Evolutionary conservation across 2,888 invertebrate species (phyloP).

Genomic region (Cephus pygmeus): DNA sequence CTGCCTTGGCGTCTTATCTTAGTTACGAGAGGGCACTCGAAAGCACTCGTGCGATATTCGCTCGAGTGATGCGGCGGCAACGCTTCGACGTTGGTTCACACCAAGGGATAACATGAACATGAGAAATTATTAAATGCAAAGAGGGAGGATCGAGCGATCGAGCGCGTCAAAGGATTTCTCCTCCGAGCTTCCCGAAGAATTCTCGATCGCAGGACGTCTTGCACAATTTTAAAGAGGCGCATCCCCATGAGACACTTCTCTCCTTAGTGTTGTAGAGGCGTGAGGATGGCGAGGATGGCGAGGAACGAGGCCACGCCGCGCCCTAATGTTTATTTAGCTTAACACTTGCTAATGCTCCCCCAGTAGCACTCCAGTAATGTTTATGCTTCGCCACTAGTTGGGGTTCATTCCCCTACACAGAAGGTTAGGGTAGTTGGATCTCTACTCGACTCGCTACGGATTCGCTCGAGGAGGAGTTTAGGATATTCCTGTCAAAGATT

Average conservation of each 20-base stretch:
- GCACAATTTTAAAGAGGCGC: too few relatives aligned
- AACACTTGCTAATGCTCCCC: conserved; percentile 54
- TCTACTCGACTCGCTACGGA: conserved; percentile 9
- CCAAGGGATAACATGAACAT: too few relatives aligned
- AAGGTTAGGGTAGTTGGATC: conserved; percentile 7
- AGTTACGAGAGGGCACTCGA: too few relatives aligned
- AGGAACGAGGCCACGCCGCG: conserved; percentile 7
- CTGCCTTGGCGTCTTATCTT: too few relatives aligned
- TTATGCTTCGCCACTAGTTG: conserved; percentile 34
- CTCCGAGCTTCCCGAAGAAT: too few relatives aligned
- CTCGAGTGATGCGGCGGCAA: too few relatives aligned
- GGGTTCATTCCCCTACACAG: conserved; percentile 12
- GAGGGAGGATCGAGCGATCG: too few relatives aligned
- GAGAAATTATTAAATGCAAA: too few relatives aligned
- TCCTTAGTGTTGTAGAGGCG: neutral
- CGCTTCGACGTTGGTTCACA: too few relatives aligned
- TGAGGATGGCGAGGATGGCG: conserved; percentile 17
- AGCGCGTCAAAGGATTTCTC: too few relatives aligned
- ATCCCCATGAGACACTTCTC: neutral
- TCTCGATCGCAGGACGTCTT: neutral
- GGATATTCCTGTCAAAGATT: conserved; percentile 18
- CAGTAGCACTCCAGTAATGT: conserved; percentile 39
- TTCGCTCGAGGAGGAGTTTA: conserved; percentile 7
- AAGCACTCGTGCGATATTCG: too few relatives aligned
- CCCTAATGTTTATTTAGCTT: conserved; percentile 55